A percentile compares a stretch with the other conserved stretches of the same genome.
Conservation (phyloP, 1,140 invertebrate species). For the Brachionus manjavacas region DNA sequence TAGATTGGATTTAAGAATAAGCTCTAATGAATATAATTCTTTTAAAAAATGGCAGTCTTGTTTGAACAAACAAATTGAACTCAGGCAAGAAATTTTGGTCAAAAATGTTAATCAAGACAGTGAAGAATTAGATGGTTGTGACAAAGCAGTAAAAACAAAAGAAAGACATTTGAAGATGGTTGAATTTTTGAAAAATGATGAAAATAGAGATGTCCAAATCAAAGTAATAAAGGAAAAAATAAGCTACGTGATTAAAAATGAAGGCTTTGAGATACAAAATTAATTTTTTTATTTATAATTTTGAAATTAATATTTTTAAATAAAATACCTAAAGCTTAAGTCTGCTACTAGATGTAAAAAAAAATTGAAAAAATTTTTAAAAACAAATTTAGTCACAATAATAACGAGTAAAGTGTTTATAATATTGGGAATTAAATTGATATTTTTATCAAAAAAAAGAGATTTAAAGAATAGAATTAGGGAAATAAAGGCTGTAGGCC, state of each 20-base stretch:
- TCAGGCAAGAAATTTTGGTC: neutral
- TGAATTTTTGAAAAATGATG: neutral
- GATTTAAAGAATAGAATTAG: too few species aligned
- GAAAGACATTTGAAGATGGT: neutral
- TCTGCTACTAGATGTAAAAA: too few species aligned
- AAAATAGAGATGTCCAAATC: neutral
- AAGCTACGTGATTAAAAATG: neutral
- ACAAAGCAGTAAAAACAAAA: neutral
- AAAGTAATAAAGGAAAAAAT: neutral
- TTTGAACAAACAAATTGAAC: conserved; percentile 10
- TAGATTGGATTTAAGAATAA: neutral
- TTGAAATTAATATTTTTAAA: too few species aligned
- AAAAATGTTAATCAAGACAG: neutral
- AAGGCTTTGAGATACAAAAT: neutral
- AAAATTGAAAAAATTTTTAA: too few species aligned
- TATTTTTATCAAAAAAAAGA: too few species aligned
- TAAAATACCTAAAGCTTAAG: too few species aligned
- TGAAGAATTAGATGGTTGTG: neutral
- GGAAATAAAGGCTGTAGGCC: too few species aligned
- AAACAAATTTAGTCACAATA: too few species aligned
- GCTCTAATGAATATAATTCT: neutral
- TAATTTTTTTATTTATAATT: neutral
- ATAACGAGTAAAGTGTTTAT: too few species aligned
- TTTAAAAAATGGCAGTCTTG: conserved; percentile 2
- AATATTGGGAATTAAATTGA: too few species aligned